Conservation (phyloP, 1,140 invertebrate genomes). For the Neodiprion virginianus region DNA sequence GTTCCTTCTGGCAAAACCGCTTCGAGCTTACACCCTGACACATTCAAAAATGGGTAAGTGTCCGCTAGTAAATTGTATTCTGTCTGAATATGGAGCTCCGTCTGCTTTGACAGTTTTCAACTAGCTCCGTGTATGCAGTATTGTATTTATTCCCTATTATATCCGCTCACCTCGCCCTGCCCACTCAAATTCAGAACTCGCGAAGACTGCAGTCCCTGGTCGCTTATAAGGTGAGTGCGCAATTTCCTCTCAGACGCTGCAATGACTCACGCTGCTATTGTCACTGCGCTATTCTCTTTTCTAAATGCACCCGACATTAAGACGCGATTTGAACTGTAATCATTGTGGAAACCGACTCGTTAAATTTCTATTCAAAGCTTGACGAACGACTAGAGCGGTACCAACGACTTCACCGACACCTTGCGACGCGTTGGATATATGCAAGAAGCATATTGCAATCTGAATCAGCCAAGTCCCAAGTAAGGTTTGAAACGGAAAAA, state of each 20-base stretch:
- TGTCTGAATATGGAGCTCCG: neutral
- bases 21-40: slow-evolving; percentile 55
- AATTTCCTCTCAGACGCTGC: neutral
- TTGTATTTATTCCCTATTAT: neutral
- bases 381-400: neutral
- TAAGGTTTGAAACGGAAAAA: no score
- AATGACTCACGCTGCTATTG: neutral
- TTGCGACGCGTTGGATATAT: no score
- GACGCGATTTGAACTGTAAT: neutral
- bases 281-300: neutral
- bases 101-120: no score
- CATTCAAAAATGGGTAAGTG: slow-evolving; percentile 58
- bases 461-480: no score
- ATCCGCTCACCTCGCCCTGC: neutral
- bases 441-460: no score
- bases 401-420: neutral
- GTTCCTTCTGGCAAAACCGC: slow-evolving; percentile 54
- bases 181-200: neutral
- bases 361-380: neutral
- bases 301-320: neutral
- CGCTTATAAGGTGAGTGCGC: neutral
- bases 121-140: neutral
- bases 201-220: neutral
- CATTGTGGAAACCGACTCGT: neutral
- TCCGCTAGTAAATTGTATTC: neutral